Conservation (phyloP, 2,888 invertebrate species). For the Cataglyphis albicans region DNA sequence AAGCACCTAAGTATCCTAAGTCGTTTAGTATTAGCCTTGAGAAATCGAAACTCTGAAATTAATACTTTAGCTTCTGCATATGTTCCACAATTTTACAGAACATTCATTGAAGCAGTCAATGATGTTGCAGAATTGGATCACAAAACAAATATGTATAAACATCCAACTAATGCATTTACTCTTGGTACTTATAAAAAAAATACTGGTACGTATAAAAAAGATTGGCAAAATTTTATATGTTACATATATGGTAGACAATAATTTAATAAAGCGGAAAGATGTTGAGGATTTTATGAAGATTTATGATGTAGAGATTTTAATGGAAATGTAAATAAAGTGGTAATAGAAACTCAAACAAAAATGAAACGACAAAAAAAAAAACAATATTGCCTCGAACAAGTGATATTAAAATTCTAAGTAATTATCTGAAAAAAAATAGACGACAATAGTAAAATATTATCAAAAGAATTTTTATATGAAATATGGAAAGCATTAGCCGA, state of each 20-base stretch:
- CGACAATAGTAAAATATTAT: not conserved
- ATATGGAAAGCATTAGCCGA: conserved; percentile 6
- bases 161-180: conserved; percentile 15
- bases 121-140: not conserved
- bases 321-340: not conserved
- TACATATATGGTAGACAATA: not conserved
- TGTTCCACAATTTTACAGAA: not conserved
- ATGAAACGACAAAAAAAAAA: not conserved
- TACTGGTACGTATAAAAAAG: not conserved
- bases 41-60: not conserved
- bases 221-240: conserved; percentile 11
- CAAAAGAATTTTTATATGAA: not conserved
- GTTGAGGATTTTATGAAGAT: conserved; percentile 7
- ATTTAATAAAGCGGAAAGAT: not conserved
- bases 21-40: conserved; percentile 7
- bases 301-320: not conserved
- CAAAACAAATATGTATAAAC: conserved; percentile 13
- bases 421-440: not conserved
- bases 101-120: not conserved
- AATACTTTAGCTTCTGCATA: conserved; percentile 4
- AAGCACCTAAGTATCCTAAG: not conserved
- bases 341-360: conserved; percentile 8
- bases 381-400: not conserved
- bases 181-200: not conserved
- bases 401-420: not conserved